Percentiles rank a stretch among this genome's conserved stretches.
Evolutionary conservation across 2,888 invertebrate genomes (phyloP).

Genomic region (Tolmerus cingulatus): DNA sequence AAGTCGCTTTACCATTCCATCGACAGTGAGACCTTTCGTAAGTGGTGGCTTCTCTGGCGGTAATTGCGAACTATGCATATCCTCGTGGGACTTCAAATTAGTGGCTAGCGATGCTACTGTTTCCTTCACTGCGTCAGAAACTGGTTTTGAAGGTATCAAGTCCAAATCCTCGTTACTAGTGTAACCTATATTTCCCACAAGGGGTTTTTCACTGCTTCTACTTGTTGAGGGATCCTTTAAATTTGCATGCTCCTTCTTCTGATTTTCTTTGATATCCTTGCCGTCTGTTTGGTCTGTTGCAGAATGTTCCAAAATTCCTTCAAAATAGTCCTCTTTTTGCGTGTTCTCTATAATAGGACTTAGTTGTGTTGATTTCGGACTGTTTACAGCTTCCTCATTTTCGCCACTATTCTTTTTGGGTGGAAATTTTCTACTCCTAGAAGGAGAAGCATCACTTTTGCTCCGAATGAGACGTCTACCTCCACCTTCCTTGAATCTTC

Average conservation of each 20-base stretch:
- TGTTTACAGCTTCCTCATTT: slow-evolving; percentile 67
- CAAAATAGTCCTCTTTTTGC: slow-evolving; percentile 75
- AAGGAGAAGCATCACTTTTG: slow-evolving; percentile 71
- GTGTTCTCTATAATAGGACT: slow-evolving; percentile 83
- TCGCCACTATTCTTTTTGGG: slow-evolving; percentile 70
- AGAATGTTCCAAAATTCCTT: slow-evolving; percentile 47
- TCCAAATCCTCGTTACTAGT: slow-evolving; percentile 65
- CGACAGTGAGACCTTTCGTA: slow-evolving; percentile 77
- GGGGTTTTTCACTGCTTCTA: background rate
- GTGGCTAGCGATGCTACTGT: slow-evolving; percentile 55
- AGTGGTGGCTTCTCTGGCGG: slow-evolving; percentile 74
- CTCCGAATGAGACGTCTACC: slow-evolving; percentile 67
- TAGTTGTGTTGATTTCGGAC: slow-evolving; percentile 70
- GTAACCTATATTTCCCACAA: slow-evolving; percentile 65
- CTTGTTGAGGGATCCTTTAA: background rate
- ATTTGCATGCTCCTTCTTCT: background rate
- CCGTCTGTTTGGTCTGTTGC: background rate
- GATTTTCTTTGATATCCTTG: background rate
- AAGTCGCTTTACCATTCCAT: slow-evolving; percentile 78
- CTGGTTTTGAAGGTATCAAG: slow-evolving; percentile 59
- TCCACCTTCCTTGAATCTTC: slow-evolving; percentile 66
- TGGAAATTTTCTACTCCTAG: slow-evolving; percentile 52
- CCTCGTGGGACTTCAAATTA: slow-evolving; percentile 59
- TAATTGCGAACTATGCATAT: slow-evolving; percentile 78
- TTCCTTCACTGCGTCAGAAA: slow-evolving; percentile 63